Base-by-base conservation (phyloP, 2,888 invertebrate genomes). In the Cosmorhoe ocellata region DNA sequence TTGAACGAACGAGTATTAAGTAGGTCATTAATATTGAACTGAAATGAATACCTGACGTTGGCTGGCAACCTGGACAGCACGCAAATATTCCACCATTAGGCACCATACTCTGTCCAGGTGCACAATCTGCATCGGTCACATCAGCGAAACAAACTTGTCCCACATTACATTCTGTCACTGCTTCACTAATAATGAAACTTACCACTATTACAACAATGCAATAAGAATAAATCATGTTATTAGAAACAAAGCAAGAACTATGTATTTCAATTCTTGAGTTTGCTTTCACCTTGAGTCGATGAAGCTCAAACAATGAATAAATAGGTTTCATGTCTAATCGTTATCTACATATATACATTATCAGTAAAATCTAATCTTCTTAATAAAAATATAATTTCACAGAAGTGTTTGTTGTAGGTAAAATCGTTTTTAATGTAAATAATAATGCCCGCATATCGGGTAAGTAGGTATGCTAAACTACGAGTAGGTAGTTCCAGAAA, bases 41-140 rank as follows among this genome's bases (percentile, higher is more conserved):
- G 8, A 12, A 24, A 13, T 11, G 24, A 49, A n/a, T 66, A 68
- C 67, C 67, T 37, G 68, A 54, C 3, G 61, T 47, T 27, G 27
- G 40, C 51, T 56, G 63, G 63, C 91, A 91, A 22, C 79, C 79
- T 9, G 91, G 91, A 64, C 91, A 91, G 59, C 91, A 91, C 10
- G 76, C 80, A 47, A 66, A 74, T 61, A 90, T 69, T 28, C 61
- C 65, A 6, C 63, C 54, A 46, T 80, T 76, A 13, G 77, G 78
- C 30, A 68, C 66, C 45, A 84, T 59, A 10, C 71, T 69, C 38
- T 77, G 56, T 10, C 70, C 71, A 1, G 59, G 53, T 22, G 24
- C 9, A 27, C 90, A 90, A 30, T 81, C 77, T 0, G 56, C 64
- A 12, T 64, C 66, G 1, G 68, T 65, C 31, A 81, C 58, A 61